These are phyloP conservation scores for Hypocryptadius cinnamomeus DNA, from an alignment of 2,113 vertebrate species.

Conservation along the genomic window DNA sequence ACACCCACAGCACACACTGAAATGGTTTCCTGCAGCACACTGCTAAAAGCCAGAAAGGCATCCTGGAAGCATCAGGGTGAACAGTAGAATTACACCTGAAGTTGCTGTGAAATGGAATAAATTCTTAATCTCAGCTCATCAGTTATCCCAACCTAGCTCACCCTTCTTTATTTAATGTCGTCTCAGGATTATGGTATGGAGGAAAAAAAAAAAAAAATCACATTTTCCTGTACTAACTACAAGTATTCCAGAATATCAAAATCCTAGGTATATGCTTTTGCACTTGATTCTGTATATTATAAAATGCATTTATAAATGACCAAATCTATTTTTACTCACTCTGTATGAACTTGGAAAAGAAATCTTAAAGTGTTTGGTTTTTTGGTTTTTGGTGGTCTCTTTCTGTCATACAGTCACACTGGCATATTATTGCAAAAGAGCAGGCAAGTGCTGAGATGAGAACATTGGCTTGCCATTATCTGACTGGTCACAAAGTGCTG, in stretches of 20 bases:
- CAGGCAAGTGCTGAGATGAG: conserved; percentile 5
- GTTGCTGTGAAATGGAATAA: neutral
- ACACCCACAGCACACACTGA: neutral
- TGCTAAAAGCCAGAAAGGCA: neutral
- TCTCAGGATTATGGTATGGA: neutral
- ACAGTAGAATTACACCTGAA: neutral
- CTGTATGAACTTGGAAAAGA: neutral
- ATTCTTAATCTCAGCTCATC: neutral
- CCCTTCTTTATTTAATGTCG: neutral
- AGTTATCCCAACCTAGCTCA: neutral
- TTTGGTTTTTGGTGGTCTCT: neutral
- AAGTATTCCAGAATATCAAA: neutral
- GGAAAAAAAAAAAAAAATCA: neutral
- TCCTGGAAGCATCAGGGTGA: neutral
- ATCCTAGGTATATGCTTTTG: neutral
- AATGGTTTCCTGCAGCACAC: neutral
- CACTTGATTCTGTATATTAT: neutral
- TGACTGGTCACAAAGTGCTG: neutral
- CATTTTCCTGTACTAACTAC: neutral
- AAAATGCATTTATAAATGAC: neutral
- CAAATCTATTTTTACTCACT: neutral
- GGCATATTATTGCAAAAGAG: neutral
- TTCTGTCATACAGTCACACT: neutral
- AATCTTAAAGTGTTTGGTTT: neutral
- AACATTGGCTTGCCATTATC: neutral